Percentiles rank a stretch among this genome's conserved stretches.
Conservation (phyloP, 2,888 invertebrate species). For the Chymomyza caudatula region DNA sequence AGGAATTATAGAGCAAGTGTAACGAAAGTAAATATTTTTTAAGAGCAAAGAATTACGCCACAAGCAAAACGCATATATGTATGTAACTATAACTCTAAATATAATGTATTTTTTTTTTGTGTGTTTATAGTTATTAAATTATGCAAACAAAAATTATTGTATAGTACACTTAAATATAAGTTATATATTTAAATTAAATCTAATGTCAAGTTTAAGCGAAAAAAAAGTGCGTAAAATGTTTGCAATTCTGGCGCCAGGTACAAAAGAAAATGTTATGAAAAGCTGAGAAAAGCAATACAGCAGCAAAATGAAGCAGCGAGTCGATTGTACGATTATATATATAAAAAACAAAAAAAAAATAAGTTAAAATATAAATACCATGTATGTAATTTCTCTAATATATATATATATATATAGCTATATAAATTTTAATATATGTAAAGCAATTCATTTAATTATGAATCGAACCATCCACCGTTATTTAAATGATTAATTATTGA, state of each 20-base stretch:
- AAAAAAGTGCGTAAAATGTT: conserved; percentile 6
- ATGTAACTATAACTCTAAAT: conserved; percentile 3
- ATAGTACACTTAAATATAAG: conserved; percentile 39
- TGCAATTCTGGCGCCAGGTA: conserved; percentile 21
- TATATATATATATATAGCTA: conserved; percentile 30
- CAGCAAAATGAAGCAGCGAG: neutral
- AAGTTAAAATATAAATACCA: conserved; percentile 16
- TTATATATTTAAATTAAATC: neutral
- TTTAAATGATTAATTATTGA: conserved; percentile 65
- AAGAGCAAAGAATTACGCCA: conserved; percentile 27
- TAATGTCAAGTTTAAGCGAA: conserved; percentile 16
- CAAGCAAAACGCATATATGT: conserved; percentile 25
- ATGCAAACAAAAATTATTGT: conserved; percentile 42
- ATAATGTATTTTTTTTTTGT: conserved; percentile 22
- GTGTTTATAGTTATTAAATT: conserved; percentile 38
- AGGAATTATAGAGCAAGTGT: neutral
- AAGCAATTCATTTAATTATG: conserved; percentile 64
- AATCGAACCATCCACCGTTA: conserved; percentile 76
- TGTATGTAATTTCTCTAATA: conserved; percentile 42
- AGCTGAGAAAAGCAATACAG: neutral
- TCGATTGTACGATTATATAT: neutral
- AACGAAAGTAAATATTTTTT: conserved; percentile 10
- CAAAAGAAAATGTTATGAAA: conserved; percentile 18
- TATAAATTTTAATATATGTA: conserved; percentile 24
- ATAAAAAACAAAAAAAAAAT: conserved; percentile 2